phyloP scores from a whole-genome alignment of 2,888 invertebrate species.

The Brachyptera putata region DNA sequence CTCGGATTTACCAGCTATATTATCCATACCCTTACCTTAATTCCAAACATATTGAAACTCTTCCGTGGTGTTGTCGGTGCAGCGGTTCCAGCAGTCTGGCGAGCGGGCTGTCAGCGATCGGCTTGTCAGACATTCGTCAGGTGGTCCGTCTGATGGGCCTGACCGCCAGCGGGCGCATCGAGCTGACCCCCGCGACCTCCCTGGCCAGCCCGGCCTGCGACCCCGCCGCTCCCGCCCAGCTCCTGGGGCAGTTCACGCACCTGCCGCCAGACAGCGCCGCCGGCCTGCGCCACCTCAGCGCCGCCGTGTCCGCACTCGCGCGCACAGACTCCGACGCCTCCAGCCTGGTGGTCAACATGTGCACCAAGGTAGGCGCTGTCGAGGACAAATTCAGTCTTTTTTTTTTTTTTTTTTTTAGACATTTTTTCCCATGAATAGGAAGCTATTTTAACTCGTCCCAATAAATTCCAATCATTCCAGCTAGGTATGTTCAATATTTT shows the following conservation, averaged over 20 bases:
- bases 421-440: no score
- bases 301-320: constrained; percentile 51
- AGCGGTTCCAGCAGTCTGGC: constrained; percentile 48
- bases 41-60: no score
- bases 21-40: no score
- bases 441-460: no score
- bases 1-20: no score
- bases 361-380: constrained; percentile 42
- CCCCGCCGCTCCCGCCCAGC: background rate
- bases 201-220: background rate
- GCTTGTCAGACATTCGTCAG: constrained; percentile 55
- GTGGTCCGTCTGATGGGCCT: constrained; percentile 57
- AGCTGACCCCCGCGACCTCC: constrained; percentile 37
- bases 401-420: no score
- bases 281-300: constrained; percentile 41
- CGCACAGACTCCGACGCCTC: constrained; percentile 53
- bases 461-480: no score
- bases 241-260: constrained; percentile 31
- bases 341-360: constrained; percentile 54
- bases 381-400: no score
- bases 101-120: constrained; percentile 47
- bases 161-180: constrained; percentile 53
- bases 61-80: constrained; percentile 26
- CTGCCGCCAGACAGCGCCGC: constrained; percentile 41
- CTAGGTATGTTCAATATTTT: no score